Base-by-base conservation (phyloP, 2,888 invertebrate genomes). In the Noctua janthina region DNA sequence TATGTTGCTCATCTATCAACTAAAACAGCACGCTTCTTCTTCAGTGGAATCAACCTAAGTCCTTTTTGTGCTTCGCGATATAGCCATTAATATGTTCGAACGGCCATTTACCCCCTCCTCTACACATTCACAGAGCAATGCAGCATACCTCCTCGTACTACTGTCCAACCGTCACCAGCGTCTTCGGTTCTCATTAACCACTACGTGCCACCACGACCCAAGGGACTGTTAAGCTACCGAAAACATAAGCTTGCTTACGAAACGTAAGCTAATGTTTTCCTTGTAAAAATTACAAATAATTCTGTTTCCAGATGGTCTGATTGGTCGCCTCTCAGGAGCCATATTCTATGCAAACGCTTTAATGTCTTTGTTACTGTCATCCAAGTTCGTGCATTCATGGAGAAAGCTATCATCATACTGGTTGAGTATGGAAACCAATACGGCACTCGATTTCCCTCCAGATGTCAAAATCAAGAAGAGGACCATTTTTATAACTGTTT, bases 281-380 rank as follows among this genome's bases (percentile, higher is more conserved):
- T n/a, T 59, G 0, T n/a, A 13, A 23, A 11, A 59, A 59, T 35
- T 5, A 5, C 15, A 49, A 29, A 15, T 11, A 6, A n/a, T 59
- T 54, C 10, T 70, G 1, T 29, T 88, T 87, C 1, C 88, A 96
- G 96, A 92, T 68, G 93, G 94, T 23, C 72, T 96, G 35, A 88
- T 93, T 15, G 93, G 91, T 8, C 93, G 95, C 49, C 81, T 96
- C 4, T 94, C 96, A 0, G 96, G 96, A 0, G 91, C 94, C 11
- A 93, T 97, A 83, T 98, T 98, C 92, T 97, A 97, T 82, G 95
- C 94, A 0, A 97, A 97, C 74, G 96, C 97, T 0, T 88, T 97
- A 1, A 83, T 97, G 1, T 97, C 97, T 0, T 92, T 97, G 3
- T 68, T 97, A 1, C 89, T 97, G 1, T 97, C 97, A 62, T 94